Base-by-base conservation (phyloP, 2,113 vertebrate species). In the Thomomys bottae region DNA sequence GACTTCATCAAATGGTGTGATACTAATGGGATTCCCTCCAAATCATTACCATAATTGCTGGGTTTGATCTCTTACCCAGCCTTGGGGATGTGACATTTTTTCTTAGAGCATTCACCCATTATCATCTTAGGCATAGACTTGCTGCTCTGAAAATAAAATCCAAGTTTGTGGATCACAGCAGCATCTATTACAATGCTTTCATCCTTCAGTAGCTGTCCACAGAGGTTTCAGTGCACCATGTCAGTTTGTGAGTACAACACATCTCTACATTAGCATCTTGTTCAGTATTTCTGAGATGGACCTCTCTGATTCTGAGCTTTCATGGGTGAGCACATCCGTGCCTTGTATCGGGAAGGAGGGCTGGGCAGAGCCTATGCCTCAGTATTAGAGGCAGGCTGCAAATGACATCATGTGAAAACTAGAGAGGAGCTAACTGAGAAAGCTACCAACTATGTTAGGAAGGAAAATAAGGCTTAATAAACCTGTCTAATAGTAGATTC, bases 391-490 rank as follows among this genome's bases (percentile, higher is more conserved):
- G 68, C 5, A 12, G 82, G n/a, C 14, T 67, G 12, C 84, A 54
- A 64, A 54, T 10, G 4, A 0, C 64, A n/a, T 72, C 26, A 61
- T 61, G 34, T 28, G 32, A 14, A 18, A 5, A 34, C 36, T 61
- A 72, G 38, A 72, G 54, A 67, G 28, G 9, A n/a, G 32, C 42
- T 84, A 32, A 85, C 26, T 32, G 45, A 84, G 40, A 57, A 77
- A 72, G 57, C 24, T 89, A 36, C 30, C 87, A 70, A 68, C 11
- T 54, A 54, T 15, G 4, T 45, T 36, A 68, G 84, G 72, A 81
- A 85, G 75, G 40, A 87, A 81, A 94, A 59, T 14, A 85, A 30
- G 21, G 61, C 40, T 82, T 12, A 57, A 32, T 42, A 40, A 85
- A 26, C 15, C 40, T 66, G 42, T 32, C 70, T 32, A 81, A 23